Base-by-base conservation (phyloP, 2,888 invertebrate genomes). In the Nebria brevicollis region DNA sequence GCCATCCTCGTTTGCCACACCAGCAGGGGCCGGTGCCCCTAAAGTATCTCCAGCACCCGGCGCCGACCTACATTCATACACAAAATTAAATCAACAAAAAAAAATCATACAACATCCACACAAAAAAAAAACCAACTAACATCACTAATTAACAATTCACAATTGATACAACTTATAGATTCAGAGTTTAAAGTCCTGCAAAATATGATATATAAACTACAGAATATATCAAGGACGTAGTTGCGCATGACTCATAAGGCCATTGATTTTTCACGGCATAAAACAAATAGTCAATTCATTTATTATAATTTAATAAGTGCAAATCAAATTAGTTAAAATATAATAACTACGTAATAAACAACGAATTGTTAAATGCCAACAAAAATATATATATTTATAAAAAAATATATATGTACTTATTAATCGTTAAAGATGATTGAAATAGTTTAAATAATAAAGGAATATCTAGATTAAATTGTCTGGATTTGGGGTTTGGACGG, bases 1-100 rank as follows among this genome's bases (percentile, higher is more conserved):
- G 90, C 95, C 95, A 82, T 88, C 88, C 54, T 54, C 54, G 54
- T 54, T 54, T 54, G 54, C 54, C 8, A 54, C 54, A 83, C 93
- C 93, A 80, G 93, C 93, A 83, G 93, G 93, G 85, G 93, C 93
- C 68, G 91, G 91, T 77, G 88, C 86, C 77, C 86, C 88, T 76
- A 87, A 84, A 64, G 54, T 75, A 42, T 75, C 75, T n/a, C 75
- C 75, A 4, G 81, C 81, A 54, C 54, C 54, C 54, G 54, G 54
- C 54, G 54, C 54, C 43, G 81, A 54, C 81, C 81, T 81, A 73
- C 13, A 11, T 66, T 2, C 7, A 8, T 2, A 34, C 20, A 34
- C 34, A 34, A 34, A 34, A 34, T 34, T 34, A 34, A 34, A 34
- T 34, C 2, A 34, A 34, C 1, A 1, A 2, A 5, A 34, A 34